Evolutionary conservation across 2,797 vertebrate genomes (phyloP), one percentile per base, ranked within the genome.

Genomic region (Lepidocolaptes lacrymiger): DNA sequence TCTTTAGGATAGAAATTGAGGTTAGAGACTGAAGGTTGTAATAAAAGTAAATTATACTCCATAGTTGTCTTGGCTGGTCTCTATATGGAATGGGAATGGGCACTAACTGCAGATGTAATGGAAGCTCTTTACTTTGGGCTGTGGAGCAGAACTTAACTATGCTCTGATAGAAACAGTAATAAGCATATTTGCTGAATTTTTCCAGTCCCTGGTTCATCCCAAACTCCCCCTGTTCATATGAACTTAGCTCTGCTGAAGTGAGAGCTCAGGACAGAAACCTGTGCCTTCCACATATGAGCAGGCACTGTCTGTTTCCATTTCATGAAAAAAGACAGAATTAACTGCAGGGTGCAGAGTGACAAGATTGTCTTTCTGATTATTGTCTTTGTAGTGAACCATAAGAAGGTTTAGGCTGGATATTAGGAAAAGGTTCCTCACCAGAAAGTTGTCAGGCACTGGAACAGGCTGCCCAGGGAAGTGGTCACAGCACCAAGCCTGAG

Each of bases 11-110:
- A 85, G 76, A 85, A 95, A 86, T 16, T 52, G 61, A 74, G 83
- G 93, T 82, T 82, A 85, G 81, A 95, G 82, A 58, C 52, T 87
- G 63, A 82, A 79, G 49, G 64, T 49, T 93, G 67, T 74, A 95
- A 95, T 95, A 90, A 84, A 46, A 90, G 80, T 82, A 93, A 96
- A 97, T 95, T 96, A 93, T n/a, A 93, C 58, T 93, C 36, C 83
- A 26, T 51, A 89, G 64, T 30, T 86, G 43, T 30, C 37, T 78
- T 88, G 79, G 80, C 91, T 84, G n/a, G 23, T 75, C 37, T 75
- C 51, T 26, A 24, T 59, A 54, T 2, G 4, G 61, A 88, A 63
- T 15, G 43, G 67, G 51, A 87, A 73, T 6, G 15, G 79, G 41
- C 54, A 75, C 43, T 59, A 62, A 58, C 56, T 58, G 44, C 28